Conservation (phyloP, 2,113 vertebrate species). For the Gasterosteus nipponicus region DNA sequence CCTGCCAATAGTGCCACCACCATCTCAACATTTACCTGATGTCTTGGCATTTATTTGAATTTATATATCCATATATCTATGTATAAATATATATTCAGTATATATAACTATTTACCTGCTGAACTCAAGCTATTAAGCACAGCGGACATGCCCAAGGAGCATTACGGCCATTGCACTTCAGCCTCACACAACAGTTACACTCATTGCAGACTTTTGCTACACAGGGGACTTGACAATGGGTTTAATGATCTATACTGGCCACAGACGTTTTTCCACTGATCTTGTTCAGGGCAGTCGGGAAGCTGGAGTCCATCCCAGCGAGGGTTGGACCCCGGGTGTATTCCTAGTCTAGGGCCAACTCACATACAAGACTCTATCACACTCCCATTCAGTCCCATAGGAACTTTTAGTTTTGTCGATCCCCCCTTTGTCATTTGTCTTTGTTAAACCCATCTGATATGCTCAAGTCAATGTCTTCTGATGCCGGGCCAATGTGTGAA, state of each 20-base stretch:
- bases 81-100: background rate
- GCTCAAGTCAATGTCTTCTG: background rate
- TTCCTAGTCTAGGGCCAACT: background rate
- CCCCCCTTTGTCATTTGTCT: background rate
- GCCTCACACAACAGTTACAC: background rate
- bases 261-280: slow-evolving; percentile 21
- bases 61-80: background rate
- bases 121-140: background rate
- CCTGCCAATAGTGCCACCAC: background rate
- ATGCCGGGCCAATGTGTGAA: background rate
- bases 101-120: background rate
- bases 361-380: background rate
- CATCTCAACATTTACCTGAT: background rate
- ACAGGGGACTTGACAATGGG: background rate
- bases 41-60: background rate
- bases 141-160: background rate
- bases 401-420: background rate
- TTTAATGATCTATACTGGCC: slow-evolving; percentile 28
- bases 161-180: background rate
- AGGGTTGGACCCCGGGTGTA: background rate
- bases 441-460: slow-evolving; percentile 3
- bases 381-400: background rate
- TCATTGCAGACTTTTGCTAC: slow-evolving; percentile 1
- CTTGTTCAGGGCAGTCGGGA: background rate
- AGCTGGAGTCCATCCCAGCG: background rate